A percentile compares a stretch with the other conserved stretches of the same genome.
These are phyloP conservation scores for Euspilapteryx auroguttella DNA, from an alignment of 2,888 invertebrate species.

Conservation along the genomic window DNA sequence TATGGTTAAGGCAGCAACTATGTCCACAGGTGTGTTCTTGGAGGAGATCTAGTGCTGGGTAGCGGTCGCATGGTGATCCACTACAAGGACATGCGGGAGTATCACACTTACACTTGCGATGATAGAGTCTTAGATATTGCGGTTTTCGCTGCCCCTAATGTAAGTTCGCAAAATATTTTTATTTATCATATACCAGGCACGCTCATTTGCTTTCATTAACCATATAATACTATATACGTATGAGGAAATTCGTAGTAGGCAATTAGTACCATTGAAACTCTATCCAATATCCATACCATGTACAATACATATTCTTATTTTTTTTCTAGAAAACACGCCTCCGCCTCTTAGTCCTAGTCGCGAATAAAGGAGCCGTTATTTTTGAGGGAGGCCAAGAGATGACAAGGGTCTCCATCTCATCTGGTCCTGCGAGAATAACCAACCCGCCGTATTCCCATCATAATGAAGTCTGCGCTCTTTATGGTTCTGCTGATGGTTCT, in stretches of 20 bases:
- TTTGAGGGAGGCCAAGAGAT: conserved; percentile 72
- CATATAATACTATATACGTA: too few relatives aligned
- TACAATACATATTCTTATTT: conserved; percentile 6
- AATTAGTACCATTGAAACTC: neutral
- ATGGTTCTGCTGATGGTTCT: conserved; percentile 88
- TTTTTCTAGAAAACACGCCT: conserved; percentile 60
- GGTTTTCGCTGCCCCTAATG: conserved; percentile 47
- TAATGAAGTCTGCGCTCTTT: conserved; percentile 68
- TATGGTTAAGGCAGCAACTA: neutral
- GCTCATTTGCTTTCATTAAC: too few relatives aligned
- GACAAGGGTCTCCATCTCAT: conserved; percentile 20
- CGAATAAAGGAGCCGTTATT: conserved; percentile 77
- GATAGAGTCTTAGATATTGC: conserved; percentile 86
- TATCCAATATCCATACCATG: neutral
- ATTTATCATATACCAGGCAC: too few relatives aligned
- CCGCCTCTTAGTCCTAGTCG: conserved; percentile 76
- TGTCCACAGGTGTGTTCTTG: conserved; percentile 73
- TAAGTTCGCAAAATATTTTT: too few relatives aligned
- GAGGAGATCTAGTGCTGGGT: conserved; percentile 83
- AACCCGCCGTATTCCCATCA: conserved; percentile 21
- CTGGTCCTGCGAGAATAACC: conserved; percentile 34
- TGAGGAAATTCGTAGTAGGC: too few relatives aligned
- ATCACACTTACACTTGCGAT: conserved; percentile 83
- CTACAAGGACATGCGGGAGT: conserved; percentile 87
- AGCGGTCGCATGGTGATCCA: conserved; percentile 84